Percentiles rank a stretch among this genome's conserved stretches.
phyloP scores from a whole-genome alignment of 2,888 invertebrate genomes.

The Sinopyrophorus schimmeli region DNA sequence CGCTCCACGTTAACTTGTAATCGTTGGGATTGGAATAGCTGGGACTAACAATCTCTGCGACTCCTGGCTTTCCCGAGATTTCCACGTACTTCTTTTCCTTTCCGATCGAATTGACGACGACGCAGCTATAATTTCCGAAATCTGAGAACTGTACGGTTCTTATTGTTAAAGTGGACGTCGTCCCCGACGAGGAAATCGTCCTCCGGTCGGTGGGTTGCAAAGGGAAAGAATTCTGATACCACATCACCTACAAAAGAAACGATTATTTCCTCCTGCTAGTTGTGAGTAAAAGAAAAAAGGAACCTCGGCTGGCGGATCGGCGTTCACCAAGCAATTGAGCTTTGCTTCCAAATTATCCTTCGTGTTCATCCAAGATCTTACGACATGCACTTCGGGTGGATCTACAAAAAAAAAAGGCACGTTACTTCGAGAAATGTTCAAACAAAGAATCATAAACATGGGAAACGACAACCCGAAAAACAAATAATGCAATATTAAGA shows the following conservation, averaged over 20 bases:
- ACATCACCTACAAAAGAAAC: constrained; percentile 61
- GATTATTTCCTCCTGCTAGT: too few relatives aligned
- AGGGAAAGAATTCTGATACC: constrained; percentile 68
- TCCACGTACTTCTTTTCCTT: constrained; percentile 60
- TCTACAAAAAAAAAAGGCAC: constrained; percentile 55
- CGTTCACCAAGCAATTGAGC: constrained; percentile 65
- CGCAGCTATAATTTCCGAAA: constrained; percentile 64
- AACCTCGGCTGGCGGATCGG: constrained; percentile 59
- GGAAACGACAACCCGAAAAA: too few relatives aligned
- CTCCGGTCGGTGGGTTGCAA: constrained; percentile 65
- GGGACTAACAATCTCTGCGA: constrained; percentile 65
- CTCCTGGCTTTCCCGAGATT: constrained; percentile 67
- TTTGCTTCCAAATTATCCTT: constrained; percentile 66
- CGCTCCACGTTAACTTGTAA: constrained; percentile 68
- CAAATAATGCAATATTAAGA: too few relatives aligned
- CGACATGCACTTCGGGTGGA: constrained; percentile 66
- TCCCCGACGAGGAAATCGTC: constrained; percentile 63
- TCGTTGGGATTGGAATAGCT: constrained; percentile 64
- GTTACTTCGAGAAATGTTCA: background rate
- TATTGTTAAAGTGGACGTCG: constrained; percentile 63
- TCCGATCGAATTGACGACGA: constrained; percentile 53
- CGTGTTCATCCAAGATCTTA: constrained; percentile 65
- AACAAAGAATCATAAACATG: constrained; percentile 2
- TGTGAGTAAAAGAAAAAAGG: too few relatives aligned
- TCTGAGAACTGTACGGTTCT: constrained; percentile 64